A percentile compares a stretch with the other conserved stretches of the same genome.
Conservation (phyloP, 2,797 vertebrate species). For the Microctenopoma stevenorrisi region DNA sequence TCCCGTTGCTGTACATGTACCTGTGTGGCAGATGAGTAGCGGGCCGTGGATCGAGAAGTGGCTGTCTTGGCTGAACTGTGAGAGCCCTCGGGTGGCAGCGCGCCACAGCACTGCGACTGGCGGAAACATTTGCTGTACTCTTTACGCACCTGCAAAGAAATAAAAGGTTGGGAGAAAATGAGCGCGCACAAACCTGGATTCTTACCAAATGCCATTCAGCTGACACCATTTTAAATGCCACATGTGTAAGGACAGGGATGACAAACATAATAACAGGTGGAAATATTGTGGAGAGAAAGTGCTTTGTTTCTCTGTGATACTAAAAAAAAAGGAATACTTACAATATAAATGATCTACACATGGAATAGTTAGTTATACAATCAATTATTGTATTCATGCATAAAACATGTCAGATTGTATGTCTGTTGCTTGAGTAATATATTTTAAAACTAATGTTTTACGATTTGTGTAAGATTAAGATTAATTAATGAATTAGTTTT, state of each 20-base stretch:
- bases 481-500: neutral
- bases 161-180: conserved; percentile 42
- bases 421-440: neutral
- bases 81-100: conserved; percentile 91
- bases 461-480: neutral
- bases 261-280: conserved; percentile 29
- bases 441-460: neutral
- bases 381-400: neutral
- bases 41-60: conserved; percentile 93
- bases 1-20: conserved; percentile 71
- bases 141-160: conserved; percentile 90
- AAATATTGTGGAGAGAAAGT: conserved; percentile 18
- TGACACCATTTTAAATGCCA: conserved; percentile 68
- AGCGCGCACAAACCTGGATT: conserved; percentile 45
- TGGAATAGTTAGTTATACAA: neutral
- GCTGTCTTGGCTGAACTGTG: conserved; percentile 94
- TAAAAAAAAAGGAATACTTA: neutral
- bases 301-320: conserved; percentile 7
- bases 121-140: conserved; percentile 98
- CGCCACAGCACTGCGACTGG: conserved; percentile 94
- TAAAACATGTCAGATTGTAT: neutral
- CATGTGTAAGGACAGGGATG: conserved; percentile 38
- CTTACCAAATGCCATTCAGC: conserved; percentile 69
- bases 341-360: neutral
- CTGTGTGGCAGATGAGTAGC: conserved; percentile 98